Conservation (phyloP, 1,140 invertebrate species). For the Portunus trituberculatus region DNA sequence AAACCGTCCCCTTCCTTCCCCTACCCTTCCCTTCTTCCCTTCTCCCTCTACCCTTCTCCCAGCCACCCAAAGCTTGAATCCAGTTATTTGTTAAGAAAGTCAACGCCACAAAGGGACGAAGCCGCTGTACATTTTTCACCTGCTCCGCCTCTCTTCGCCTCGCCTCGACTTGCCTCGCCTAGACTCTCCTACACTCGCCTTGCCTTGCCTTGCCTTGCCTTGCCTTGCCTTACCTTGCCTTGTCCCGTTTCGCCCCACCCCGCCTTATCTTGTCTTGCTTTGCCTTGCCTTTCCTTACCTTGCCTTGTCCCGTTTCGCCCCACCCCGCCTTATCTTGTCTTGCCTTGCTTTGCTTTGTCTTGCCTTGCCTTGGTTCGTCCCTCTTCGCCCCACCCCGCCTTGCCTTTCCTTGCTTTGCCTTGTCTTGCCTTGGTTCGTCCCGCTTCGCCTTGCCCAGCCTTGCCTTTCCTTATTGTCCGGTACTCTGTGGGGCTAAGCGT, state of each 20-base stretch:
- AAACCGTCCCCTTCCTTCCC: no score
- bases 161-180: not conserved
- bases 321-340: not conserved
- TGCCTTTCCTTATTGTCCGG: not conserved
- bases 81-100: slow-evolving; percentile 61
- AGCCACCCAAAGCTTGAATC: slow-evolving; percentile 10
- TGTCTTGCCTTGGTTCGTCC: no score
- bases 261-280: no score
- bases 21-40: not conserved
- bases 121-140: slow-evolving; percentile 48
- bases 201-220: no score
- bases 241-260: not conserved
- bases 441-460: not conserved
- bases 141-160: not conserved
- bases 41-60: not conserved
- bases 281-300: not conserved
- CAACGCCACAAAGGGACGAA: slow-evolving; percentile 45
- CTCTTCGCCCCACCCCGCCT: not conserved
- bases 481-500: not conserved
- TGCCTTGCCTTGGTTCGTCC: not conserved
- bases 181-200: no score
- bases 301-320: not conserved
- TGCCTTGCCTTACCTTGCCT: no score
- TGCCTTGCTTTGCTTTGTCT: no score
- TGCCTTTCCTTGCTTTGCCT: not conserved